Evolutionary conservation across 2,888 invertebrate genomes (phyloP).

Genomic region (Fragum whitleyi): DNA sequence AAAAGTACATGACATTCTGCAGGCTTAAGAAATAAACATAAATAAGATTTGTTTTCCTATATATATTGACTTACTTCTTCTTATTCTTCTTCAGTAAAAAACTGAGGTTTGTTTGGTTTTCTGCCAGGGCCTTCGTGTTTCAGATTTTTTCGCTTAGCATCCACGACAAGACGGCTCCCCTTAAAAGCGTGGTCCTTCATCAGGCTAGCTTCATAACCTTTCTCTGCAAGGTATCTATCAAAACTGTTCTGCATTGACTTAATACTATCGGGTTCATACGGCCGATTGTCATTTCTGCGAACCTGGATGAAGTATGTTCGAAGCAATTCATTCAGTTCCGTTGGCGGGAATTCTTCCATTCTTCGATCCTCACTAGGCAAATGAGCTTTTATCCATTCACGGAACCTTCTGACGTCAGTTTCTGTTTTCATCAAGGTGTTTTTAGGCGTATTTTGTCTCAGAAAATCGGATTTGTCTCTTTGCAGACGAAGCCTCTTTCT

Average conservation of each 20-base stretch:
- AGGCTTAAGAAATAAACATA: no score
- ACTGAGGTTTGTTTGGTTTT: no score
- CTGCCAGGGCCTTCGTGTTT: slow-evolving; percentile 21
- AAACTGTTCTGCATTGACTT: slow-evolving; percentile 28
- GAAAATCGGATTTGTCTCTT: no score
- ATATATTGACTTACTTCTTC: background rate
- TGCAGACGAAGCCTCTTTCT: no score
- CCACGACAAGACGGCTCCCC: slow-evolving; percentile 18
- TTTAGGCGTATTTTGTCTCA: background rate
- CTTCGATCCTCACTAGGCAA: slow-evolving; percentile 1
- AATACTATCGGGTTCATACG: slow-evolving; percentile 15
- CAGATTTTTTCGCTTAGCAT: slow-evolving; percentile 18
- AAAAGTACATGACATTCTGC: no score
- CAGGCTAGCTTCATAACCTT: background rate
- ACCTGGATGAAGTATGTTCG: slow-evolving; percentile 18
- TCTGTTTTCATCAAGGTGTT: no score
- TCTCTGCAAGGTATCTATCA: no score
- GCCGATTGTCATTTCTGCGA: background rate
- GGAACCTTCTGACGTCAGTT: background rate
- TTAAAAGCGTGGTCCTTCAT: slow-evolving; percentile 3
- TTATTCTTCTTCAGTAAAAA: no score
- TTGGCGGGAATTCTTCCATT: slow-evolving; percentile 25
- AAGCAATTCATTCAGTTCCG: no score
- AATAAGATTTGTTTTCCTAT: background rate
- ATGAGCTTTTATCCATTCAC: slow-evolving; percentile 1